Percentiles rank a stretch among this genome's conserved stretches.
phyloP scores from a whole-genome alignment of 1,140 invertebrate species.

The Calycopis cecrops region DNA sequence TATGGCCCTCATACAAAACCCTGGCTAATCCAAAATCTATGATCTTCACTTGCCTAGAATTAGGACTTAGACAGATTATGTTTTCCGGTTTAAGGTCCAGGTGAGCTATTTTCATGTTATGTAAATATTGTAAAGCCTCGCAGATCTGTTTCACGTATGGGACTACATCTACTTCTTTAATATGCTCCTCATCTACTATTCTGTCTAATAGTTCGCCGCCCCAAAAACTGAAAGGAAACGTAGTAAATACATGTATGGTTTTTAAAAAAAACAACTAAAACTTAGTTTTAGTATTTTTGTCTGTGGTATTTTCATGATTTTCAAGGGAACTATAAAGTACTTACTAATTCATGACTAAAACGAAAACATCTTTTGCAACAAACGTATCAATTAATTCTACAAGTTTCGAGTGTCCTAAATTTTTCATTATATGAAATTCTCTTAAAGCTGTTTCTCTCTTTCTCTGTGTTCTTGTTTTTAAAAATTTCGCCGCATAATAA shows the following conservation, averaged over 20 bases:
- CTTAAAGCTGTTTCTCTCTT: constrained; percentile 88
- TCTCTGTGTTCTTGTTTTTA: constrained; percentile 86
- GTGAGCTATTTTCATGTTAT: constrained; percentile 89
- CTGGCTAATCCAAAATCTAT: constrained; percentile 94
- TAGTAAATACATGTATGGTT: neutral
- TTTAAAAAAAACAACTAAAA: neutral
- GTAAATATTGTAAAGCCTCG: constrained; percentile 93
- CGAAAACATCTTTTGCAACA: constrained; percentile 89
- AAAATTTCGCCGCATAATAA: constrained; percentile 92
- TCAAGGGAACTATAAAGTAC: constrained; percentile 49
- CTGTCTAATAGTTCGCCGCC: constrained; percentile 95
- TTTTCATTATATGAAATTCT: constrained; percentile 95
- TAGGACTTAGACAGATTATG: constrained; percentile 90
- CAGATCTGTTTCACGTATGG: constrained; percentile 95
- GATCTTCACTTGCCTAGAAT: constrained; percentile 87
- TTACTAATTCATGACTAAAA: constrained; percentile 97
- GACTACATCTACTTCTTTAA: constrained; percentile 92
- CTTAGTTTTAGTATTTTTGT: constrained; percentile 1
- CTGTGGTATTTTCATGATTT: too few relatives aligned
- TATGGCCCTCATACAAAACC: constrained; percentile 79
- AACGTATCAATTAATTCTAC: constrained; percentile 92
- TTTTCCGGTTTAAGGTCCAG: constrained; percentile 96
- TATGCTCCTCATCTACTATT: constrained; percentile 94
- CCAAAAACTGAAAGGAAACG: constrained; percentile 80
- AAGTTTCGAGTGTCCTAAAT: constrained; percentile 91